Evolutionary conservation across 2,113 vertebrate species (phyloP).

Genomic region (Gallinago paraguaiae): DNA sequence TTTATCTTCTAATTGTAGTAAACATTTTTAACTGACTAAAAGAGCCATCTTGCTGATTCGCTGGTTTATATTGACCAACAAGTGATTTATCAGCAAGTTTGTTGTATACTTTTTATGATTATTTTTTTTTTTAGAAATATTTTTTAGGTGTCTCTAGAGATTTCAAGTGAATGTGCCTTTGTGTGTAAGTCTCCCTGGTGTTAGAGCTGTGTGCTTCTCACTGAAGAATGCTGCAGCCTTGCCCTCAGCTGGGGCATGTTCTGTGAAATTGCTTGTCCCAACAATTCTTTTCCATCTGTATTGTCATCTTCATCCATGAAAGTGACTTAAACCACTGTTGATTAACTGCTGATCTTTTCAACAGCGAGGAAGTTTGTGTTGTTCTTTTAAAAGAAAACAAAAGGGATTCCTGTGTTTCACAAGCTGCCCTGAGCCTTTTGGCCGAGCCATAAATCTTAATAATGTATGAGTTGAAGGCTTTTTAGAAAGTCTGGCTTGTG

Average conservation of each 20-base stretch:
- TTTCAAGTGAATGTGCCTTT: not conserved
- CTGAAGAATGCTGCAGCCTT: not conserved
- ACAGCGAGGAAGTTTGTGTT: not conserved
- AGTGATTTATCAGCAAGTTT: not conserved
- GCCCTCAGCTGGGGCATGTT: not conserved
- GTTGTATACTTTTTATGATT: not conserved
- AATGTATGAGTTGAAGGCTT: not conserved
- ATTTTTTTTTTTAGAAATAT: not conserved
- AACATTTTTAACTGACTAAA: not conserved
- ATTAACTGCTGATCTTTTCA: not conserved
- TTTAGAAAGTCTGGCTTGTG: not conserved
- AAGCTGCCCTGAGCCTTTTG: not conserved
- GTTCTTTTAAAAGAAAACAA: not conserved
- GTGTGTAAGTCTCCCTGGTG: not conserved
- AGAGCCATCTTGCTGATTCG: not conserved
- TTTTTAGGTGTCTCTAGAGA: not conserved
- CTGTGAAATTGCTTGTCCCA: not conserved
- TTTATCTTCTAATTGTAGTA: not conserved
- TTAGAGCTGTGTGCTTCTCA: not conserved
- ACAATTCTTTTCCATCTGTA: not conserved
- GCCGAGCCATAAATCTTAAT: not conserved
- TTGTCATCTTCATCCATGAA: not conserved
- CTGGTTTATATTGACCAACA: not conserved
- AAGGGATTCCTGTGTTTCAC: rapidly evolving
- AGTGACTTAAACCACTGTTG: too few species aligned